Evolutionary conservation across 2,888 invertebrate species (phyloP), one percentile per base, ranked within the genome.

Genomic region (Kuschelorhynchus macadamiae): DNA sequence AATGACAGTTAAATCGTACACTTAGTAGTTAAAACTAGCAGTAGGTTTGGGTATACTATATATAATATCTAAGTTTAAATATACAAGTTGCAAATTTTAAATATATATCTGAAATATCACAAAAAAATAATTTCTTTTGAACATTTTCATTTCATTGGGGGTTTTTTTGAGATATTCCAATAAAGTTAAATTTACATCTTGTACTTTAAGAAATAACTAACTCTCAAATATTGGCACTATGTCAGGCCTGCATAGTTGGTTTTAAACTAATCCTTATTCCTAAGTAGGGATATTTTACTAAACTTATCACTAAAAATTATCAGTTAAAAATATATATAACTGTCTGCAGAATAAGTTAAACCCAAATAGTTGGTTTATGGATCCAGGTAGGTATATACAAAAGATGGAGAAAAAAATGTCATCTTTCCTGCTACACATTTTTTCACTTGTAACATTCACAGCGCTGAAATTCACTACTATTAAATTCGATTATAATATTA

Each of bases 201-300:
- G 33, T 42, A 42, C 16, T 5, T 4, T 2, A 42, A 11, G 11
- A 36, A 36, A n/a, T 3, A 36, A 4, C 36, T 36, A 36, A 36
- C 2, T n/a, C 9, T 30, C 8, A 5, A 50, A 32, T 50, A 50
- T 50, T 50, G 50, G 50, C 50, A 50, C 50, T 50, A 50, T 16
- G 50, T 50, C 50, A 50, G 50, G 50, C 50, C 50, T 50, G 50
- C 50, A 47, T 21, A 47, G 25, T 47, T 25, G 4, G 8, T 36
- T 36, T 36, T 25, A 25, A 25, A 25, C 25, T 25, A 25, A 7
- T 25, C 7, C 25, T 7, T 25, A 25, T 25, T 5, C 25, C 7
- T 25, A 25, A 25, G 25, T 25, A 25, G 25, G 3, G 7, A 5
- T 25, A 5, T 25, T 25, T 25, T 25, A 25, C 25, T 25, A 25